These are phyloP conservation scores for Junco hyemalis DNA, from an alignment of 2,113 vertebrate species.

Conservation along the genomic window DNA sequence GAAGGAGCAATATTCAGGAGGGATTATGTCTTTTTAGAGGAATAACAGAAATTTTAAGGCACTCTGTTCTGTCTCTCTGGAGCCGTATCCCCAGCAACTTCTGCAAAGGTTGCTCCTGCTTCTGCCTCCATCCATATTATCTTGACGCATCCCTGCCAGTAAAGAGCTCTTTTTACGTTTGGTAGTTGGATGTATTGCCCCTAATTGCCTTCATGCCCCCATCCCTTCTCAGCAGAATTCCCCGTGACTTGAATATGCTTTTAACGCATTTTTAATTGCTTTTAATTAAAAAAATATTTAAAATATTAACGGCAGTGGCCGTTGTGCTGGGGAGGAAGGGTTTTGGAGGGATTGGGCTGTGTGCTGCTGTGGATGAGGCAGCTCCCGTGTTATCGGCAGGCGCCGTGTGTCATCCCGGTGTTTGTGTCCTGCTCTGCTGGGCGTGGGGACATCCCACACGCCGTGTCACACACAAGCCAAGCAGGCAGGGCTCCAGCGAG, in stretches of 20 bases:
- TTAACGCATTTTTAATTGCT: neutral
- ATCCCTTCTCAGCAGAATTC: neutral
- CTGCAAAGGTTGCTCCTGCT: neutral
- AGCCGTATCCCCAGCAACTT: neutral
- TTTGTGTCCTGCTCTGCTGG: neutral
- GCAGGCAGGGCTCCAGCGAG: neutral
- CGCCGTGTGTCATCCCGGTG: neutral
- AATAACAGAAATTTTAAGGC: neutral
- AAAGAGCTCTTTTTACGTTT: neutral
- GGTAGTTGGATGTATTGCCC: neutral
- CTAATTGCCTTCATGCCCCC: neutral
- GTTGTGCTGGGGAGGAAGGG: neutral
- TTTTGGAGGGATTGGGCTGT: neutral
- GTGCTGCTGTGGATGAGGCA: neutral
- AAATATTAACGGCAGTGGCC: neutral
- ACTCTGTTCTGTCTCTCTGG: neutral
- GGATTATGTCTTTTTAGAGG: neutral
- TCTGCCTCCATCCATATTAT: neutral
- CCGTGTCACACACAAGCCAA: neutral
- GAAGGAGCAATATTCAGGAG: neutral
- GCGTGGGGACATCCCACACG: neutral
- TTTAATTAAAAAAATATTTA: neutral
- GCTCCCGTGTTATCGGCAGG: accelerated
- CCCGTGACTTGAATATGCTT: neutral
- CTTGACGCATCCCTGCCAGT: accelerated